Conservation (phyloP, 2,797 vertebrate genomes). For the Alca torda region DNA sequence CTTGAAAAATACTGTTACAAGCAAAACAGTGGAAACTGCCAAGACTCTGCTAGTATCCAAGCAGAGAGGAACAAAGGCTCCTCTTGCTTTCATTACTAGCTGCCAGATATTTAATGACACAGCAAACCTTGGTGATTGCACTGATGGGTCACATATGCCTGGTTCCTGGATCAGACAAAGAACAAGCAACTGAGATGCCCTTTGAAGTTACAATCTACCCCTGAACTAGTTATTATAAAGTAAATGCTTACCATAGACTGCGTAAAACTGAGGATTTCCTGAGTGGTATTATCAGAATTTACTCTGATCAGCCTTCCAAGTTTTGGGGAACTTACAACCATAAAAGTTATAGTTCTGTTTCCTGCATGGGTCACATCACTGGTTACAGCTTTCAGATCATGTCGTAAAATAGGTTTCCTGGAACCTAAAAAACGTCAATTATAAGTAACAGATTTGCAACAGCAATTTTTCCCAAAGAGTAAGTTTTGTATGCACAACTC, state of each 20-base stretch:
- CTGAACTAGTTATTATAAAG: neutral
- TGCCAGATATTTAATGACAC: constrained; percentile 23
- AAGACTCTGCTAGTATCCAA: constrained; percentile 15
- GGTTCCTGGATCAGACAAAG: neutral
- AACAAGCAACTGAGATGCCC: neutral
- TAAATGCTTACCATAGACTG: constrained; percentile 86
- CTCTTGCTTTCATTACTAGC: neutral
- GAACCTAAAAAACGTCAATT: constrained; percentile 76
- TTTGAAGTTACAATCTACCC: neutral
- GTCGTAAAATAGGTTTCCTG: constrained; percentile 77
- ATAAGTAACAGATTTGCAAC: constrained; percentile 8
- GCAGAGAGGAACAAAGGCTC: neutral
- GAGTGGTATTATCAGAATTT: constrained; percentile 73
- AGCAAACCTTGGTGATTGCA: neutral
- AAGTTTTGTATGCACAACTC: neutral
- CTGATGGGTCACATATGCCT: neutral
- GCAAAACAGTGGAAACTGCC: constrained; percentile 33
- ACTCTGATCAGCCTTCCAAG: constrained; percentile 82
- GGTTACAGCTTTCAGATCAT: constrained; percentile 83
- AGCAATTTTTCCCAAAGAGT: neutral
- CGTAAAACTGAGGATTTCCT: constrained; percentile 84
- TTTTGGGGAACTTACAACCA: constrained; percentile 78
- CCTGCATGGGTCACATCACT: constrained; percentile 80
- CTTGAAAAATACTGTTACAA: constrained; percentile 23
- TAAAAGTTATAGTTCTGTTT: constrained; percentile 84